These are phyloP conservation scores for Gambelia wislizenii DNA, from an alignment of 2,797 vertebrate species.

Conservation along the genomic window DNA sequence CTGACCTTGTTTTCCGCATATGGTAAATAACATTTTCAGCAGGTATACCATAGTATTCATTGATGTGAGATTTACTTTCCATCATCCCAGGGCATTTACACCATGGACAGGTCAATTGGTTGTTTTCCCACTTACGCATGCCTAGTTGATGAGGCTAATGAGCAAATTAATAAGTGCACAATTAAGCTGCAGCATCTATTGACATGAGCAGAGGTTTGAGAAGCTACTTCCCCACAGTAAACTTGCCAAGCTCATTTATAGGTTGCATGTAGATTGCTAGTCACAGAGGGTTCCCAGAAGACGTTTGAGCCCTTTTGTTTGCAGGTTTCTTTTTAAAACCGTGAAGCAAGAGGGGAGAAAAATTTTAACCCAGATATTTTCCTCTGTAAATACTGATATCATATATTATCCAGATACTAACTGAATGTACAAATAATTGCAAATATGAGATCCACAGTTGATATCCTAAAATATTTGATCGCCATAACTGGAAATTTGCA, in stretches of 20 bases:
- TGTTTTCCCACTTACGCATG: not conserved
- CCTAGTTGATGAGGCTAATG: not conserved
- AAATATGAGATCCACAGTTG: not conserved
- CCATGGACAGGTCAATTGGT: not conserved
- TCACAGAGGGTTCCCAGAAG: not conserved
- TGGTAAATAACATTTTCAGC: not conserved
- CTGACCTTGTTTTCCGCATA: not conserved
- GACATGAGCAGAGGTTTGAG: not conserved
- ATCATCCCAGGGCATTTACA: not conserved
- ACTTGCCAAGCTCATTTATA: not conserved
- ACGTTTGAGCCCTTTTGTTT: too few species aligned
- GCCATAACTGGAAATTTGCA: not conserved
- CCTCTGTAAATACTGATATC: not conserved
- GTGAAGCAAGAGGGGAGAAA: not conserved
- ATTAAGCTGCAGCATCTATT: not conserved
- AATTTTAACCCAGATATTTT: not conserved
- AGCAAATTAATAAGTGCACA: not conserved
- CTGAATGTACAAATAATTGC: not conserved
- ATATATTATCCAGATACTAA: not conserved
- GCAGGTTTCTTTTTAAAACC: not conserved
- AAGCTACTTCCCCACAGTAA: not conserved
- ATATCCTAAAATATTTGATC: not conserved
- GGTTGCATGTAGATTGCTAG: not conserved
- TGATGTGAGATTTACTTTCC: not conserved
- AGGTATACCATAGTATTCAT: not conserved